Evolutionary conservation across 2,888 invertebrate species (phyloP).

Genomic region (Endotricha flammealis): DNA sequence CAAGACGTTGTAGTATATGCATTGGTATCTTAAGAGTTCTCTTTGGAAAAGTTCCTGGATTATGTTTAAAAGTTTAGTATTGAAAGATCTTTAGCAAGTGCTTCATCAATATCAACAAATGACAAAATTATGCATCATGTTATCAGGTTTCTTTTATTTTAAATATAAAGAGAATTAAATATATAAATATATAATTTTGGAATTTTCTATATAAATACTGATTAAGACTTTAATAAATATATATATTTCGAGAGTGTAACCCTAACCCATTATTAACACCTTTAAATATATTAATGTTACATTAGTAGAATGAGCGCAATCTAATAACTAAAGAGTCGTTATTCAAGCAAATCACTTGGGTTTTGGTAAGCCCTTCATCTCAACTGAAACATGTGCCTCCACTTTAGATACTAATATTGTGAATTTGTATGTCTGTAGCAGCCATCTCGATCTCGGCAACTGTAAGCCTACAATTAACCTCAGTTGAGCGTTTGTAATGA

Average conservation of each 20-base stretch:
- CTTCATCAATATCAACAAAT: too few species aligned
- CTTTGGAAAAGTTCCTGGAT: too few species aligned
- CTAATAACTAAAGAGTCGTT: slow-evolving; percentile 17
- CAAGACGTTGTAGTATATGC: slow-evolving; percentile 3
- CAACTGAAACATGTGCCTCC: slow-evolving; percentile 13
- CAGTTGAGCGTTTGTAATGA: slow-evolving; percentile 51
- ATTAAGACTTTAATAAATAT: too few species aligned
- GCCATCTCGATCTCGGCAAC: slow-evolving; percentile 24
- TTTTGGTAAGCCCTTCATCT: slow-evolving; percentile 17
- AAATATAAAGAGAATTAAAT: too few species aligned
- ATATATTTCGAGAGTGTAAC: neutral
- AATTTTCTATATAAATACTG: too few species aligned
- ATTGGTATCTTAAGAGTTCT: too few species aligned
- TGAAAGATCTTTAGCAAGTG: too few species aligned
- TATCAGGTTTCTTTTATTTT: too few species aligned
- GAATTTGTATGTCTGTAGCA: slow-evolving; percentile 13
- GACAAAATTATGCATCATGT: too few species aligned
- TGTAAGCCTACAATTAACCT: slow-evolving; percentile 63
- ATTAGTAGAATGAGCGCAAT: slow-evolving; percentile 8
- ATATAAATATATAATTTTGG: too few species aligned
- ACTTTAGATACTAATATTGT: slow-evolving; percentile 9
- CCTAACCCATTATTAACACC: slow-evolving; percentile 6
- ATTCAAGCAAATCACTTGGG: slow-evolving; percentile 18
- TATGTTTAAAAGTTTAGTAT: too few species aligned
- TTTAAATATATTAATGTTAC: slow-evolving; percentile 2